phyloP scores from a whole-genome alignment of 2,113 vertebrate species.

The Pachycephala philippinensis region DNA sequence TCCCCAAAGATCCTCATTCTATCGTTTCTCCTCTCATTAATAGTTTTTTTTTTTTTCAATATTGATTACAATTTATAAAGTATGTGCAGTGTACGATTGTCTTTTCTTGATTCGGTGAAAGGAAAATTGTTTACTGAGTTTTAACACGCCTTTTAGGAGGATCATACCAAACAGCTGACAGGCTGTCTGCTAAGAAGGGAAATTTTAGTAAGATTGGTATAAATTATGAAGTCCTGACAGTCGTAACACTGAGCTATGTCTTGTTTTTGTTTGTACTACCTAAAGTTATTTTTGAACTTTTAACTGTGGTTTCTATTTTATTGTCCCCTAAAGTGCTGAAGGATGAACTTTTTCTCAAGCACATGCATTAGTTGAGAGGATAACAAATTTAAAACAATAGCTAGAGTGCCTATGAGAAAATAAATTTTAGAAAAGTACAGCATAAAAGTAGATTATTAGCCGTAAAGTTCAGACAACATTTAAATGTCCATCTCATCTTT shows the following conservation, averaged over 20 bases:
- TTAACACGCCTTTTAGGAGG: background rate
- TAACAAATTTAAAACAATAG: background rate
- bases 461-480: background rate
- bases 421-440: background rate
- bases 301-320: background rate
- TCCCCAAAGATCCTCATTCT: background rate
- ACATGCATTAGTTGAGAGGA: background rate
- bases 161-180: background rate
- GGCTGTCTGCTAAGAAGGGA: background rate
- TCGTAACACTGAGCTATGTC: rapidly evolving
- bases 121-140: background rate
- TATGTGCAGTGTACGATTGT: background rate
- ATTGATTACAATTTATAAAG: background rate
- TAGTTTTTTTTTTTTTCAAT: background rate
- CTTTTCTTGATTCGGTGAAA: background rate
- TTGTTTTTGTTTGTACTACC: background rate
- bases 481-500: background rate
- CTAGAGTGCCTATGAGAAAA: background rate
- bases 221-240: background rate
- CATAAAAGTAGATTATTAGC: background rate
- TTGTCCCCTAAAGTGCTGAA: background rate
- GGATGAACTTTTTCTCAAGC: background rate
- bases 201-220: background rate
- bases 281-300: background rate
- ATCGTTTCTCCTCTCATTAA: background rate